Evolutionary conservation across 2,888 invertebrate species (phyloP).

Genomic region (Sarcophaga variegata): DNA sequence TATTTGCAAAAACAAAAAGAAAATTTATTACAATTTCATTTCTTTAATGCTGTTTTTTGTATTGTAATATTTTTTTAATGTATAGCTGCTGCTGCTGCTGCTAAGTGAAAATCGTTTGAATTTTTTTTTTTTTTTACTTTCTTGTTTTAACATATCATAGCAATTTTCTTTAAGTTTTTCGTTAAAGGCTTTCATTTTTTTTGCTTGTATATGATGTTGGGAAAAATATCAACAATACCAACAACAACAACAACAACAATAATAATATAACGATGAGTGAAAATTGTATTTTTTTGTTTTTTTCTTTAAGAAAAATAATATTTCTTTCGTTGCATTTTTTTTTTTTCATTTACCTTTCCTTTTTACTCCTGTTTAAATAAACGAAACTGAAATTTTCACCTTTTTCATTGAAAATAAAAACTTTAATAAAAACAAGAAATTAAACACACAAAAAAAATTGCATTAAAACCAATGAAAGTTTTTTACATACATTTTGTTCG

Average conservation of each 20-base stretch:
- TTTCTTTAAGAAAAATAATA: conserved; percentile 19
- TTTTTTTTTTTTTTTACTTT: conserved; percentile 36
- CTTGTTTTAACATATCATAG: conserved; percentile 7
- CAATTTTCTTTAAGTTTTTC: conserved; percentile 40
- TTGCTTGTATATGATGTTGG: not conserved
- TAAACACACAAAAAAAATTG: no score
- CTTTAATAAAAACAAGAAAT: conserved; percentile 14
- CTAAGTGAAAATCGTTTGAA: conserved; percentile 60
- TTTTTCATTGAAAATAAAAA: conserved; percentile 51
- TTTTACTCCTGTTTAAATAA: conserved; percentile 59
- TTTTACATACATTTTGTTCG: conserved; percentile 9
- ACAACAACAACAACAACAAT: conserved; percentile 1
- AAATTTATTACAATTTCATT: conserved; percentile 57
- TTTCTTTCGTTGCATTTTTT: conserved; percentile 15
- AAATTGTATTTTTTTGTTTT: conserved; percentile 45
- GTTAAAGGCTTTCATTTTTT: conserved; percentile 51
- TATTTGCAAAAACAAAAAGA: conserved; percentile 23
- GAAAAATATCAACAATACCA: not conserved
- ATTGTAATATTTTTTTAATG: conserved; percentile 29
- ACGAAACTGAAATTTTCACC: conserved; percentile 59
- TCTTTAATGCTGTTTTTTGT: conserved; percentile 5
- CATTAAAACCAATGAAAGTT: conserved; percentile 56
- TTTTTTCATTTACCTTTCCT: conserved; percentile 12
- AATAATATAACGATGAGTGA: conserved; percentile 48
- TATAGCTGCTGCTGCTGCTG: conserved; percentile 47